phyloP scores from a whole-genome alignment of 2,888 invertebrate species.

The Tetheella fluctuosa region DNA sequence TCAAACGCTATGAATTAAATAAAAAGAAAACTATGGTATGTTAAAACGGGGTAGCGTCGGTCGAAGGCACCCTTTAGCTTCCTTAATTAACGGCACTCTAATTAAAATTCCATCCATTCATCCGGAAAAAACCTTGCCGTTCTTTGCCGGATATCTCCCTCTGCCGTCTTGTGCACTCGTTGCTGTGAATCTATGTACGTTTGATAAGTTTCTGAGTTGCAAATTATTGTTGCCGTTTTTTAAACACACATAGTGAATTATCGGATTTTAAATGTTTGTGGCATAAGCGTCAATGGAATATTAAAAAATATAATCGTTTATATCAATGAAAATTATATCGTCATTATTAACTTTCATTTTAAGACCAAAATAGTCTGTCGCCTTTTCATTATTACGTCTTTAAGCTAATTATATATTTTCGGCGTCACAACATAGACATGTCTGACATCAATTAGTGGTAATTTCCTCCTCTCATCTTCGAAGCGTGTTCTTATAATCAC shows the following conservation, averaged over 20 bases:
- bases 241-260: not conserved
- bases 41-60: slow-evolving; percentile 9
- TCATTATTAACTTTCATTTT: no score
- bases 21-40: slow-evolving; percentile 6
- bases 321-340: no score
- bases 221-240: not conserved
- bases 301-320: no score
- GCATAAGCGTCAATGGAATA: no score
- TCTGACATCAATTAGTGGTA: slow-evolving; percentile 40
- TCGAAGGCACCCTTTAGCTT: slow-evolving; percentile 51
- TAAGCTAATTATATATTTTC: no score
- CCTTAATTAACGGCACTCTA: slow-evolving; percentile 76
- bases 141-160: slow-evolving; percentile 33
- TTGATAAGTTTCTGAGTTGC: not conserved
- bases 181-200: slow-evolving; percentile 8
- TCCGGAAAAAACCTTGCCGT: slow-evolving; percentile 58
- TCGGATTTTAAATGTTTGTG: no score
- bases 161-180: slow-evolving; percentile 17
- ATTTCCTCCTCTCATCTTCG: slow-evolving; percentile 42
- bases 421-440: slow-evolving; percentile 33
- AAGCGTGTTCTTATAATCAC: slow-evolving; percentile 37
- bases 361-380: slow-evolving; percentile 12
- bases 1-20: slow-evolving; percentile 12
- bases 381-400: no score
- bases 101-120: slow-evolving; percentile 80